Conservation (phyloP, 2,888 invertebrate genomes). For the Parnassius orleans region DNA sequence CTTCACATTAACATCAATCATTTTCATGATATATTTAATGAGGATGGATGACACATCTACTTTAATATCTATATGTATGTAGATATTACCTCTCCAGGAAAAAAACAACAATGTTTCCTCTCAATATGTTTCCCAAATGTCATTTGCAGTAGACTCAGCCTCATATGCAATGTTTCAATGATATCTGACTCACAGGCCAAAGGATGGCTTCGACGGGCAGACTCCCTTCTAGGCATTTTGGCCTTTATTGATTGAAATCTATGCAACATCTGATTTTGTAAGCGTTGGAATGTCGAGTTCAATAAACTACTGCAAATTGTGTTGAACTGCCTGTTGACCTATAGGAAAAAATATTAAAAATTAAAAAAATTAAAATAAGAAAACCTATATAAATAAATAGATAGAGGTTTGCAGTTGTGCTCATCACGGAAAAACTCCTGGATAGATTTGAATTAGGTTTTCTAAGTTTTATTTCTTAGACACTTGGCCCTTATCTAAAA, state of each 20-base stretch:
- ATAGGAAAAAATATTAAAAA: slow-evolving; percentile 33
- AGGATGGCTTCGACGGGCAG: slow-evolving; percentile 93
- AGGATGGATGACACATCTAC: too few species aligned
- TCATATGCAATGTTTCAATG: slow-evolving; percentile 95
- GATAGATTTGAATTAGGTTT: too few species aligned
- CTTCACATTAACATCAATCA: too few species aligned
- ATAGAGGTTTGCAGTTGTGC: too few species aligned
- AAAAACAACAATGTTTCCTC: slow-evolving; percentile 95
- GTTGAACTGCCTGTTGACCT: slow-evolving; percentile 93
- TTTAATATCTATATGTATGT: too few species aligned
- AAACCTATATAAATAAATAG: too few species aligned
- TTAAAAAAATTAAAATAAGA: slow-evolving; percentile 1
- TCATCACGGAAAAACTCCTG: too few species aligned
- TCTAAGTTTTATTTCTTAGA: too few species aligned
- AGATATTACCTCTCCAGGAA: slow-evolving; percentile 91
- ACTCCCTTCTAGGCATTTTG: slow-evolving; percentile 95
- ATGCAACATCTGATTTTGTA: slow-evolving; percentile 91
- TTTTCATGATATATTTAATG: too few species aligned
- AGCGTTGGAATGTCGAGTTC: slow-evolving; percentile 91
- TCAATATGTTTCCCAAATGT: slow-evolving; percentile 97
- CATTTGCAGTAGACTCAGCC: slow-evolving; percentile 94
- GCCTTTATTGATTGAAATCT: slow-evolving; percentile 93
- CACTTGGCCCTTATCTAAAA: too few species aligned
- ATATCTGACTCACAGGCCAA: slow-evolving; percentile 96
- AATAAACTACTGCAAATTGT: slow-evolving; percentile 87